A percentile compares a stretch with the other conserved stretches of the same genome.
phyloP scores from a whole-genome alignment of 2,113 vertebrate genomes.

The Phasianus colchicus region DNA sequence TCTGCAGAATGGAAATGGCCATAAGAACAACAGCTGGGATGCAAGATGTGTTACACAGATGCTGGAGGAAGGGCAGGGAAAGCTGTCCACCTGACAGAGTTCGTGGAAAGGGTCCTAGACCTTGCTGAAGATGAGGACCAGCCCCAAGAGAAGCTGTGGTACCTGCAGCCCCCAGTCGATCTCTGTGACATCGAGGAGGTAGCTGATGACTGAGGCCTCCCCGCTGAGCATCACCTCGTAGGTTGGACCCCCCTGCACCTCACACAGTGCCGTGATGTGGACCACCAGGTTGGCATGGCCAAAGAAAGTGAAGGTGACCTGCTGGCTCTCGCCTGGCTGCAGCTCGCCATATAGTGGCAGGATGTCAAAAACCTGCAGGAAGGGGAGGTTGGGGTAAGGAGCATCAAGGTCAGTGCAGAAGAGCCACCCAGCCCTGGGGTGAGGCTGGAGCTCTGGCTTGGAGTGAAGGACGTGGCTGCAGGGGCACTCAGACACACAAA shows the following conservation, averaged over 20 bases:
- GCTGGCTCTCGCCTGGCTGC: conserved; percentile 78
- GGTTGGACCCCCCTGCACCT: conserved; percentile 85
- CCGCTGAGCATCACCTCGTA: conserved; percentile 83
- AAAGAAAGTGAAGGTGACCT: conserved; percentile 83
- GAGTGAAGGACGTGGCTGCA: rapidly evolving
- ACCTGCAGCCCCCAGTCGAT: conserved; percentile 87
- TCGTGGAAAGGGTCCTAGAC: not conserved
- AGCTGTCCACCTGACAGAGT: not conserved
- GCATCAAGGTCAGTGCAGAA: not conserved
- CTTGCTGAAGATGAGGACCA: not conserved
- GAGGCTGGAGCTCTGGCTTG: too few species aligned
- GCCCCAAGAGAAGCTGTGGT: not conserved
- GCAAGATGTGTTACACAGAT: not conserved
- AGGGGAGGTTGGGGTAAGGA: rapidly evolving
- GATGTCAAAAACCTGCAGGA: conserved; percentile 86
- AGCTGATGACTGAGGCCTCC: conserved; percentile 82
- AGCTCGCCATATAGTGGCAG: conserved; percentile 81
- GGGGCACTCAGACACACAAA: not conserved
- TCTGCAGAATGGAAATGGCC: not conserved
- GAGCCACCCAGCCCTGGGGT: not conserved
- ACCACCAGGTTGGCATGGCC: conserved; percentile 76
- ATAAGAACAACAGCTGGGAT: not conserved
- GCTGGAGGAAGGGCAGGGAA: not conserved
- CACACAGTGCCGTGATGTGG: conserved; percentile 77
- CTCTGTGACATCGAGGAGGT: conserved; percentile 74